These are phyloP conservation scores for Sinocyclocheilus rhinocerous DNA, from an alignment of 2,113 vertebrate genomes.

Conservation along the genomic window DNA sequence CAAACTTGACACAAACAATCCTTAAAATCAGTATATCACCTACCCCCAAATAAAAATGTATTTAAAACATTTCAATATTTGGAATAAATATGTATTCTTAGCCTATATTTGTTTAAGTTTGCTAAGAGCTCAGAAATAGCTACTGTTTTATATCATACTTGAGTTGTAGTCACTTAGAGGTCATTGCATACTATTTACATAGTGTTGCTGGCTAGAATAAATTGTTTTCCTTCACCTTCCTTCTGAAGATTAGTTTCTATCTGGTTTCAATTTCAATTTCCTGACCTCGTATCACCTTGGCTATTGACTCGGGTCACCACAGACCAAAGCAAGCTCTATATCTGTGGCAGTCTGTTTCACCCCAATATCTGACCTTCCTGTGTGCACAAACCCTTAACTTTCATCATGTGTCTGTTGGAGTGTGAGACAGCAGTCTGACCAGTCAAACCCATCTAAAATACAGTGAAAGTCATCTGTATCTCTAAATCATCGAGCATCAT, in stretches of 20 bases:
- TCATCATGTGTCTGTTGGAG: not conserved
- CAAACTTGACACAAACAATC: not conserved
- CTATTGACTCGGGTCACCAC: not conserved
- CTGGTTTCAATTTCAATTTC: not conserved
- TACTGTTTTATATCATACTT: not conserved
- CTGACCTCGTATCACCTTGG: not conserved
- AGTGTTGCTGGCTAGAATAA: constrained; percentile 1
- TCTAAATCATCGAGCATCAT: too few species aligned
- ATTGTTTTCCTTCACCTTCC: not conserved
- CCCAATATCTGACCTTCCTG: not conserved
- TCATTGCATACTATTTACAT: constrained; percentile 5
- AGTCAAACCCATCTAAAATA: not conserved
- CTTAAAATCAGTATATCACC: not conserved
- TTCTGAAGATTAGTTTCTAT: not conserved
- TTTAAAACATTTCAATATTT: not conserved
- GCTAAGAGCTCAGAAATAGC: not conserved
- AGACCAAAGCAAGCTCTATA: not conserved
- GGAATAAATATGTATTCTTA: not conserved
- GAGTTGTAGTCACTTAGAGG: constrained; percentile 28
- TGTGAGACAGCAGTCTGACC: constrained; percentile 15
- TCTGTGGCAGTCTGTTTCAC: not conserved
- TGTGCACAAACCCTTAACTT: not conserved
- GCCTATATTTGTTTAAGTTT: not conserved
- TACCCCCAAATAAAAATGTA: not conserved
- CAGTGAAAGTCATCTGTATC: too few species aligned